phyloP scores from a whole-genome alignment of 2,888 invertebrate species.

The Rhaphigaster nebulosa region DNA sequence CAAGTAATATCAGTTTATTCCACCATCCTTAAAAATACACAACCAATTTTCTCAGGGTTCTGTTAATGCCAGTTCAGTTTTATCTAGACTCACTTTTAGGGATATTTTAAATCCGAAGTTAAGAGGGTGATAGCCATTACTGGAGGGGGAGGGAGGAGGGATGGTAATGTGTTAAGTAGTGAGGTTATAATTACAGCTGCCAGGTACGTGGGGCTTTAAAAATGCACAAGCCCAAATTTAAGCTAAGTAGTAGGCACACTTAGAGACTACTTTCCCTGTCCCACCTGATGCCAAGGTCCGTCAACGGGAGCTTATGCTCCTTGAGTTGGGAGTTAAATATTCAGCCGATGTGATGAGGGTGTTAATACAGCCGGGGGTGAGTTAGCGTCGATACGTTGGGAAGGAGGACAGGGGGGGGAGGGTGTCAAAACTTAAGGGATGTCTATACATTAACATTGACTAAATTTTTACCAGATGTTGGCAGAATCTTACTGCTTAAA shows the following conservation, averaged over 20 bases:
- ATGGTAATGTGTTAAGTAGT: constrained; percentile 1
- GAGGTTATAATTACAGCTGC: constrained; percentile 16
- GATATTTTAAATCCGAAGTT: background rate
- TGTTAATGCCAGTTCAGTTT: no score
- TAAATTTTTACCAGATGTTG: background rate
- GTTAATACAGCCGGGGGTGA: background rate
- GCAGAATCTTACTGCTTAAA: background rate
- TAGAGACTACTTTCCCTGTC: constrained; percentile 42
- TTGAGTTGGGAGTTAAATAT: constrained; percentile 6
- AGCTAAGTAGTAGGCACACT: constrained; percentile 50
- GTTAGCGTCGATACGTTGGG: background rate
- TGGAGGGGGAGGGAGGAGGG: background rate
- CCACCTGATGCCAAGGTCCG: constrained; percentile 14
- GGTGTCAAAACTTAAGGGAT: background rate
- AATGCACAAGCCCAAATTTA: constrained; percentile 47
- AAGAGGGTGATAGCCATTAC: background rate
- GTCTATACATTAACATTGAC: background rate
- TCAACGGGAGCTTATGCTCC: constrained; percentile 1
- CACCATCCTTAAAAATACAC: no score
- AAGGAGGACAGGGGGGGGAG: background rate
- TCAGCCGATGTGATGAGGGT: background rate
- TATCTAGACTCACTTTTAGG: background rate
- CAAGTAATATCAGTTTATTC: no score
- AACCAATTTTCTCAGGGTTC: no score
- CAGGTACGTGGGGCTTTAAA: constrained; percentile 17